These are phyloP conservation scores for Laodelphax striatellus DNA, from an alignment of 1,140 invertebrate species.

Conservation along the genomic window DNA sequence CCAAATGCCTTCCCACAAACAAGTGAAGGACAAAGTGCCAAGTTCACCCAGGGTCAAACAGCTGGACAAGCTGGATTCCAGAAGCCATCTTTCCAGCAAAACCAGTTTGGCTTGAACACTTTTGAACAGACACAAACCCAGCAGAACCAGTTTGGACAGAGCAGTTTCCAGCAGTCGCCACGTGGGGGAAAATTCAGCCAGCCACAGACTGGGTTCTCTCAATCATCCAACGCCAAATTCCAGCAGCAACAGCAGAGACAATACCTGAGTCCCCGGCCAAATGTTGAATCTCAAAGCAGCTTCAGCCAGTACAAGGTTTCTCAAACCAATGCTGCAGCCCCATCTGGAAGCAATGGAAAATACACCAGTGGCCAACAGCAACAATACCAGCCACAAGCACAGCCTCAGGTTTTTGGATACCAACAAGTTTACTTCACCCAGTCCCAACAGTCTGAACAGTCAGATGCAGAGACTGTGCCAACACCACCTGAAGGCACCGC, in stretches of 20 bases:
- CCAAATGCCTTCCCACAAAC: not conserved
- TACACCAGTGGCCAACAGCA: not conserved
- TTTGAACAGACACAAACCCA: not conserved
- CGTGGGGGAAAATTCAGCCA: not conserved
- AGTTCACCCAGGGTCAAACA: not conserved
- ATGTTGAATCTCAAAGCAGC: not conserved
- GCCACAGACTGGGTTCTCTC: not conserved
- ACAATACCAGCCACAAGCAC: not conserved
- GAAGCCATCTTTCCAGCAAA: not conserved
- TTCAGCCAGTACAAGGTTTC: not conserved
- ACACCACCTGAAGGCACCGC: constrained; percentile 1
- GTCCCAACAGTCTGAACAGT: constrained; percentile 4
- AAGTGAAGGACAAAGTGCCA: not conserved
- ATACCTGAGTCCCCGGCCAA: not conserved
- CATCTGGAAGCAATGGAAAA: not conserved
- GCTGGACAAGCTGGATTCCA: not conserved
- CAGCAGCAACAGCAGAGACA: not conserved
- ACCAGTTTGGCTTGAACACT: not conserved
- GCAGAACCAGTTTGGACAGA: not conserved
- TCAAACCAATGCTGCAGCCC: not conserved
- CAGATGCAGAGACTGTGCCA: constrained; percentile 9
- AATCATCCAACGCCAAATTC: not conserved
- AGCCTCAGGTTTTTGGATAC: not conserved
- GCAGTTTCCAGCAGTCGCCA: not conserved
- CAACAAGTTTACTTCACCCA: constrained; percentile 1